Conservation (phyloP, 1,140 invertebrate genomes). For the Penaeus indicus region DNA sequence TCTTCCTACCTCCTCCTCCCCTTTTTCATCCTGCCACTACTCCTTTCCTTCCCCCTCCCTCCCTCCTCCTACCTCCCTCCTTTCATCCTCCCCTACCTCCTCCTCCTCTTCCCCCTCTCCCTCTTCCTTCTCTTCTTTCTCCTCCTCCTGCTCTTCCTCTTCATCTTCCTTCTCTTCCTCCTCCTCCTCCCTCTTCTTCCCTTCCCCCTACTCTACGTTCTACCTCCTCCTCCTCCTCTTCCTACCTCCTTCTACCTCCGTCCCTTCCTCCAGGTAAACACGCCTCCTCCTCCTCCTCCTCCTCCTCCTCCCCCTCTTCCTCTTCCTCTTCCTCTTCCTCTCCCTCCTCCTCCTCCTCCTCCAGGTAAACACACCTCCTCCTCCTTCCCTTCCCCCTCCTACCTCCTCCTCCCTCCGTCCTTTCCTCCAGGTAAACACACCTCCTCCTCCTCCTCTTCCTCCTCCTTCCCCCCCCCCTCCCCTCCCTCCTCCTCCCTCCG, state of each 20-base stretch:
- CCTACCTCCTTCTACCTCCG: not conserved
- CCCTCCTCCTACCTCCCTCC: too few species aligned
- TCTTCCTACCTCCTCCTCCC: too few species aligned
- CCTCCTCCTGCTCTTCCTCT: not conserved
- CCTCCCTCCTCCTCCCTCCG: not conserved
- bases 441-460: not conserved
- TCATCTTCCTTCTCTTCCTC: not conserved
- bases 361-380: constrained; percentile 48
- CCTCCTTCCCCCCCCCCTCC: not conserved
- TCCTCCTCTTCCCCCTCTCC: too few species aligned
- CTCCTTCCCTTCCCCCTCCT: not conserved
- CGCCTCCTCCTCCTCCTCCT: not conserved
- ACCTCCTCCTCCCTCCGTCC: not conserved
- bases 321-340: not conserved
- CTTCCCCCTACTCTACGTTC: not conserved
- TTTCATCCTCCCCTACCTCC: too few species aligned
- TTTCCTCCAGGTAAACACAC: not conserved
- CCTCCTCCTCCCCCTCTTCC: not conserved
- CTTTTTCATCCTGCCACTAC: too few species aligned
- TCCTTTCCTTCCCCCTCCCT: too few species aligned
- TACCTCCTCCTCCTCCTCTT: not conserved
- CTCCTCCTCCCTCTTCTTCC: not conserved
- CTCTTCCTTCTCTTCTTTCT: too few species aligned
- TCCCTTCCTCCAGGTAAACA: not conserved
- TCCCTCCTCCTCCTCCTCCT: not conserved